Evolutionary conservation across 1,140 invertebrate species (phyloP).

Genomic region (Drosophila pandora): DNA sequence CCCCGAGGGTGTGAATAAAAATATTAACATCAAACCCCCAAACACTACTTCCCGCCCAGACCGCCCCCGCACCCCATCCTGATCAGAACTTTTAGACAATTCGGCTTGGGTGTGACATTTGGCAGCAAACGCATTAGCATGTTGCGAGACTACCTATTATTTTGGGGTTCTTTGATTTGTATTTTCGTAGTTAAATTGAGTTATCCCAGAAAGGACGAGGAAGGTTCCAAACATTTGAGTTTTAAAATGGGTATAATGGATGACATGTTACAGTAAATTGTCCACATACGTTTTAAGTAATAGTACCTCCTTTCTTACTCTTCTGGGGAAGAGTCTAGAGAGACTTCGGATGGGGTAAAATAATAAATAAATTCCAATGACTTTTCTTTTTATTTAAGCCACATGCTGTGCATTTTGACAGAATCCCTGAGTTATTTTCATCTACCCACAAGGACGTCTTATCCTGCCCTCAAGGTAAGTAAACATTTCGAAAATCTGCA

Average conservation of each 20-base stretch:
- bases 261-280: background rate
- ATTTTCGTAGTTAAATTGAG: conserved; percentile 68
- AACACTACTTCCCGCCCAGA: conserved; percentile 25
- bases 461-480: conserved; percentile 33
- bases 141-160: conserved; percentile 54
- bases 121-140: conserved; percentile 69
- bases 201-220: conserved; percentile 54
- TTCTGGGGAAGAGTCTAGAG: background rate
- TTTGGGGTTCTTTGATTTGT: conserved; percentile 19
- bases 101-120: conserved; percentile 55
- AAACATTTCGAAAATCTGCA: conserved; percentile 52
- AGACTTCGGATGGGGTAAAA: background rate
- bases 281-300: background rate
- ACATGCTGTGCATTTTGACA: conserved; percentile 8
- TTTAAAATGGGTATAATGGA: background rate
- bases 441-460: conserved; percentile 53
- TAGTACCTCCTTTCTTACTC: background rate
- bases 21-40: conserved; percentile 64
- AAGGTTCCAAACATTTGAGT: background rate
- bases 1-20: conserved; percentile 79
- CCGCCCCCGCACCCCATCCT: conserved; percentile 7
- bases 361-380: background rate
- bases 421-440: conserved; percentile 53
- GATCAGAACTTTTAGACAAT: conserved; percentile 35
- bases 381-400: conserved; percentile 1